These are phyloP conservation scores for Trilocha varians DNA, from an alignment of 2,888 invertebrate genomes.

Conservation along the genomic window DNA sequence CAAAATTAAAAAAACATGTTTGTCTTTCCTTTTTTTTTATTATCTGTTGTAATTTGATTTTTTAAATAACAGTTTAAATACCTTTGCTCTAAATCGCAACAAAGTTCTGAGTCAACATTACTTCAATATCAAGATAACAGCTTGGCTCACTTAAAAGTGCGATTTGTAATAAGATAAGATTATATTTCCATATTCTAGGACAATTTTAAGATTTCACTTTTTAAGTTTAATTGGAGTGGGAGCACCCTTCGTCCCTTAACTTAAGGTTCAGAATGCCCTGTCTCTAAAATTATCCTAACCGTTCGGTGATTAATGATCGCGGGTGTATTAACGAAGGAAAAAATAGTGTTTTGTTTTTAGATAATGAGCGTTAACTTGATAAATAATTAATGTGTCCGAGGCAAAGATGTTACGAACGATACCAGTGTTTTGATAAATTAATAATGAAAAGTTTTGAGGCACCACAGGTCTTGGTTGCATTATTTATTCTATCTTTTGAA, in stretches of 20 bases:
- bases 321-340: slow-evolving; percentile 38
- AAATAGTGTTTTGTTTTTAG: slow-evolving; percentile 49
- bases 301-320: slow-evolving; percentile 46
- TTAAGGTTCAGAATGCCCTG: slow-evolving; percentile 4
- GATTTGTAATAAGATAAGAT: slow-evolving; percentile 1
- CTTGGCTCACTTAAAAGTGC: background rate
- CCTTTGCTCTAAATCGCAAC: no score
- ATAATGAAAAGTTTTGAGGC: slow-evolving; percentile 13
- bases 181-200: background rate
- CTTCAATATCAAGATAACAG: background rate
- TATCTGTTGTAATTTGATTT: no score
- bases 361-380: slow-evolving; percentile 56
- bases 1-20: no score
- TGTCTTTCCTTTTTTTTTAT: no score
- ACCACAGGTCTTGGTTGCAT: slow-evolving; percentile 9
- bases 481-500: slow-evolving; percentile 5
- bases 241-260: background rate
- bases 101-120: background rate
- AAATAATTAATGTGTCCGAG: slow-evolving; percentile 49
- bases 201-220: background rate
- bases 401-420: slow-evolving; percentile 27
- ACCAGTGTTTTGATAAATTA: slow-evolving; percentile 29
- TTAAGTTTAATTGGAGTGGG: background rate
- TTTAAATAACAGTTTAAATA: no score
- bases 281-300: background rate